These are phyloP conservation scores for Cyprinodon tularosa DNA, from an alignment of 2,113 vertebrate genomes.

Conservation along the genomic window DNA sequence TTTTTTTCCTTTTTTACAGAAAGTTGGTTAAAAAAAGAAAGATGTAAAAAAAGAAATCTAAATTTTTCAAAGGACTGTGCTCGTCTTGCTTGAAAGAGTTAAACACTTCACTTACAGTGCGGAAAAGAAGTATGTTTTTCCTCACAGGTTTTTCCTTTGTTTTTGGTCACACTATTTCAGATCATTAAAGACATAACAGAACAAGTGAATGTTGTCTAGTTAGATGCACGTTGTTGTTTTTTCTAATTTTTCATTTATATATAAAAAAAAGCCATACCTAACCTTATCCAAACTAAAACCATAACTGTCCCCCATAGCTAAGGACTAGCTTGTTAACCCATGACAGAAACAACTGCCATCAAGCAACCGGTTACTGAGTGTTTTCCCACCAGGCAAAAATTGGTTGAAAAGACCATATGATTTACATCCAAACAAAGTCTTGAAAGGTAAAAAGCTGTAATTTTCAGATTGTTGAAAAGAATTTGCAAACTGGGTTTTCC, in stretches of 20 bases:
- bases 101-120: slow-evolving; percentile 5
- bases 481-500: too few species aligned
- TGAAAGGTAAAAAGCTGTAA: too few species aligned
- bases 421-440: too few species aligned
- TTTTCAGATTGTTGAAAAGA: too few species aligned
- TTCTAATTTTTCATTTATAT: background rate
- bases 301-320: background rate
- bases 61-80: slow-evolving; percentile 12
- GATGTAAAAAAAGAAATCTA: background rate
- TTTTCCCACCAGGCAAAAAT: background rate
- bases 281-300: background rate
- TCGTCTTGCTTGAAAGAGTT: slow-evolving; percentile 31
- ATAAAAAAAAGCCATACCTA: background rate
- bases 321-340: too few species aligned
- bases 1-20: background rate
- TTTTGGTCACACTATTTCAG: background rate
- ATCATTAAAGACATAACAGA: background rate
- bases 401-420: too few species aligned
- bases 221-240: background rate
- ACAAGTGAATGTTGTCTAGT: background rate
- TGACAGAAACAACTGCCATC: background rate
- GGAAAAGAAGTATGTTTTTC: background rate
- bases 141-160: background rate
- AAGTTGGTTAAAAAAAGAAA: background rate
- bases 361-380: background rate